Evolutionary conservation across 2,888 invertebrate genomes (phyloP).

Genomic region (Notodonta dromedarius): DNA sequence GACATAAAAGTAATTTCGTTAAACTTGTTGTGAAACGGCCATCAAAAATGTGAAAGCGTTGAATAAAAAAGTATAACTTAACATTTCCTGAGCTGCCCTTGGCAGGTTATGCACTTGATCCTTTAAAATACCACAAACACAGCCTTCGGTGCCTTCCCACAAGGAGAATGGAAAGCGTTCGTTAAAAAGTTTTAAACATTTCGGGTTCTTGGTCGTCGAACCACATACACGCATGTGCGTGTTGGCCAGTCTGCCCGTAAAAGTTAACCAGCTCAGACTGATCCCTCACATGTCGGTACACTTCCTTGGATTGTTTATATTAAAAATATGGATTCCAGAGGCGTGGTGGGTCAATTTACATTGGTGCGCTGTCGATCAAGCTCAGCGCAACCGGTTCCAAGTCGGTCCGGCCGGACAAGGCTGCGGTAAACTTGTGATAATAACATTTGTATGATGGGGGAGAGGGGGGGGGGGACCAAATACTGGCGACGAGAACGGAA

Average conservation of each 20-base stretch:
- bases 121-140: slow-evolving; percentile 26
- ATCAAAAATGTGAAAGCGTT: slow-evolving; percentile 18
- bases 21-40: slow-evolving; percentile 10
- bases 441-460: slow-evolving; percentile 51
- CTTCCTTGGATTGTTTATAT: slow-evolving; percentile 10
- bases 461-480: slow-evolving; percentile 32
- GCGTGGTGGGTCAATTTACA: slow-evolving; percentile 38
- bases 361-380: slow-evolving; percentile 49
- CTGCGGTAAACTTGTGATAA: slow-evolving; percentile 64
- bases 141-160: slow-evolving; percentile 38
- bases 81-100: slow-evolving; percentile 11
- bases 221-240: slow-evolving; percentile 41
- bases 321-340: slow-evolving; percentile 15
- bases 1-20: not conserved
- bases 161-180: slow-evolving; percentile 23
- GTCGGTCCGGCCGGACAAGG: slow-evolving; percentile 55
- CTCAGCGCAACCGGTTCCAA: slow-evolving; percentile 73
- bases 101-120: slow-evolving; percentile 7
- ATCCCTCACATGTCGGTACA: slow-evolving; percentile 20
- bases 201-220: slow-evolving; percentile 23
- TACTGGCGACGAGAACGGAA: slow-evolving; percentile 22
- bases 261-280: slow-evolving; percentile 36
- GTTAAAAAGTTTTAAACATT: slow-evolving; percentile 38
- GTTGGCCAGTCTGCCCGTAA: slow-evolving; percentile 24
- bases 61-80: slow-evolving; percentile 3